Conservation (phyloP, 2,888 invertebrate species). For the Fragum whitleyi region DNA sequence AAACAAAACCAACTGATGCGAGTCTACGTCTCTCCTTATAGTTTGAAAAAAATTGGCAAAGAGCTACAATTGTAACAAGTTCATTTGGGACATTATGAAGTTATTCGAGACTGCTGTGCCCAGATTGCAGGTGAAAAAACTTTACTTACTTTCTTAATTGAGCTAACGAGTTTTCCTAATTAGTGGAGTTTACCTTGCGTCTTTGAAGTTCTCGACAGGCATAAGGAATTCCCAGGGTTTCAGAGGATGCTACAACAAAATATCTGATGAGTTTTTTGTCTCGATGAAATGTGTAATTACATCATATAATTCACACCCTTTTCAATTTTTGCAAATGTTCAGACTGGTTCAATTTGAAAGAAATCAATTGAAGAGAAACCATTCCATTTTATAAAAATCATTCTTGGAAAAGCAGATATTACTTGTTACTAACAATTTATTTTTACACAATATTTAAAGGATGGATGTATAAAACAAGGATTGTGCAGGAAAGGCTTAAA, state of each 20-base stretch:
- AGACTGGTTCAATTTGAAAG: too few relatives aligned
- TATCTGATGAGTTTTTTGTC: constrained; percentile 8
- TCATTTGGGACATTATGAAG: background rate
- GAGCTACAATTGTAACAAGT: background rate
- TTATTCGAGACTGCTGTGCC: constrained; percentile 7
- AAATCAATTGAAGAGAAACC: too few relatives aligned
- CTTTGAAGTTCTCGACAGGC: constrained; percentile 12
- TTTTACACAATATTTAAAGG: too few relatives aligned
- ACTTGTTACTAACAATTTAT: background rate
- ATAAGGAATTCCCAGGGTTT: background rate
- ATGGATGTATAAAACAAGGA: too few relatives aligned
- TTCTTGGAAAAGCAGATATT: background rate
- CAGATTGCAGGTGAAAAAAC: constrained; percentile 17
- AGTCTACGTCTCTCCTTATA: too few relatives aligned
- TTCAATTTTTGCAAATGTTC: too few relatives aligned
- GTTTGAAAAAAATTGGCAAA: background rate
- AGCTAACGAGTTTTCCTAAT: constrained; percentile 24
- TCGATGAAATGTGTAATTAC: constrained; percentile 11
- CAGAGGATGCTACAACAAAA: background rate
- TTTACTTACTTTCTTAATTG: constrained; percentile 3
- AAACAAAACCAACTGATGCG: too few relatives aligned
- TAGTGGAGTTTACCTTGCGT: constrained; percentile 12
- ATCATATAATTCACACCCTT: constrained; percentile 5
- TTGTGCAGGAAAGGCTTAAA: too few relatives aligned
- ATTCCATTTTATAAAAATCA: too few relatives aligned